A percentile compares a stretch with the other conserved stretches of the same genome.
These are phyloP conservation scores for Rhabdophis nuchalis DNA, from an alignment of 2,797 vertebrate genomes.

Conservation along the genomic window DNA sequence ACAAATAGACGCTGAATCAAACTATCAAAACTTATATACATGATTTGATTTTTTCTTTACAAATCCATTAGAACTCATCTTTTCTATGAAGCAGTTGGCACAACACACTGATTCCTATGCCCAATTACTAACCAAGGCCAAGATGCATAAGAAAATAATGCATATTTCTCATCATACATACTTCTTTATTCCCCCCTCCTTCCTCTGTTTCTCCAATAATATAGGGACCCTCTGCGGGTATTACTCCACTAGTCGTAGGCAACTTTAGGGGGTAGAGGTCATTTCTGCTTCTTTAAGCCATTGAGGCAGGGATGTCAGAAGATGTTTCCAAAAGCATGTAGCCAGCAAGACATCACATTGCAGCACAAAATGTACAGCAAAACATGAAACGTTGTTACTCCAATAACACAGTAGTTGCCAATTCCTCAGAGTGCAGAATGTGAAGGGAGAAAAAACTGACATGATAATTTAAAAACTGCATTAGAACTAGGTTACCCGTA, in stretches of 20 bases:
- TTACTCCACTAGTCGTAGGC: too few species aligned
- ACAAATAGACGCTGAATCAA: not conserved
- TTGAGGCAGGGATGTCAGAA: not conserved
- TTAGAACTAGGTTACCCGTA: not conserved
- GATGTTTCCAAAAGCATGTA: not conserved
- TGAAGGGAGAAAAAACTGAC: not conserved
- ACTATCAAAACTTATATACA: not conserved
- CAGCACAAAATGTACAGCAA: too few species aligned
- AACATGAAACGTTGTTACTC: too few species aligned
- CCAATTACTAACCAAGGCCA: not conserved
- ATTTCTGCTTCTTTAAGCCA: too few species aligned
- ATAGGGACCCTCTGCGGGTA: too few species aligned
- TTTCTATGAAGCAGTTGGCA: not conserved
- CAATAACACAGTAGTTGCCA: not conserved
- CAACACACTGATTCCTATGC: not conserved
- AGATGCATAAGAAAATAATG: not conserved
- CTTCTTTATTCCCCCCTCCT: not conserved
- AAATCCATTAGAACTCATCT: not conserved
- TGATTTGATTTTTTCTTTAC: not conserved
- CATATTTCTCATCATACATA: not conserved
- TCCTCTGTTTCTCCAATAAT: not conserved
- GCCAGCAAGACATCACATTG: too few species aligned
- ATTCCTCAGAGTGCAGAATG: not conserved
- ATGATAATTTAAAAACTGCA: not conserved
- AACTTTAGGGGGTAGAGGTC: too few species aligned